Percentiles rank a stretch among this genome's conserved stretches.
phyloP scores from a whole-genome alignment of 2,888 invertebrate species.

The Ormia ochracea region DNA sequence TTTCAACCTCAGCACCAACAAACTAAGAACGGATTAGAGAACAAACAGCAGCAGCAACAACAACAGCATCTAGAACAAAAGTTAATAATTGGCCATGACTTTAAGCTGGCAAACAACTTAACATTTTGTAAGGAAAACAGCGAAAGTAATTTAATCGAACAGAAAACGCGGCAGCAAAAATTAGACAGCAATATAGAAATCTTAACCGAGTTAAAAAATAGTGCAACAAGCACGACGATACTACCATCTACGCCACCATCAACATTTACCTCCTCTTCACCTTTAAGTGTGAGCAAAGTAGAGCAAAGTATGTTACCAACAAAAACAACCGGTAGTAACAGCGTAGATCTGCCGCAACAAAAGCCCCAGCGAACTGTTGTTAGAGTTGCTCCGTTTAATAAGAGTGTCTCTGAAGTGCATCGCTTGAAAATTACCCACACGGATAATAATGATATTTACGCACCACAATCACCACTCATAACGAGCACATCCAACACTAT shows the following conservation, averaged over 20 bases:
- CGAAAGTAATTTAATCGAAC: constrained; percentile 39
- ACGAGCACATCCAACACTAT: constrained; percentile 65
- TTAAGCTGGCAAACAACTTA: constrained; percentile 73
- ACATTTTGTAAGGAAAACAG: constrained; percentile 66
- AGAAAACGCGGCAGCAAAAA: constrained; percentile 48
- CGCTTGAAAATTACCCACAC: constrained; percentile 79
- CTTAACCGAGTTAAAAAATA: constrained; percentile 30
- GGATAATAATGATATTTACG: constrained; percentile 74
- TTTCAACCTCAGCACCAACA: constrained; percentile 37
- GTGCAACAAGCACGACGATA: constrained; percentile 4
- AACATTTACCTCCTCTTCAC: not conserved
- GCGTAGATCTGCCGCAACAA: constrained; percentile 44
- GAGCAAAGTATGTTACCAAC: constrained; percentile 18
- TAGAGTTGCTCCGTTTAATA: constrained; percentile 77
- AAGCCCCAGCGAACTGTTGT: constrained; percentile 77
- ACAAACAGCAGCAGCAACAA: constrained; percentile 38
- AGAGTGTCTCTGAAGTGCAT: constrained; percentile 76
- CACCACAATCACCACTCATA: constrained; percentile 24
- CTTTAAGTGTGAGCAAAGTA: not conserved
- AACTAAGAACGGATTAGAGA: constrained; percentile 67
- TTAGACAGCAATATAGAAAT: constrained; percentile 50
- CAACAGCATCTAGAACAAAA: constrained; percentile 40
- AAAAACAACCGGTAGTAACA: not conserved
- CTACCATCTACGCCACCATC: constrained; percentile 17
- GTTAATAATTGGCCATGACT: constrained; percentile 55